These are phyloP conservation scores for Adoxophyes honmai DNA, from an alignment of 1,140 invertebrate genomes.

Conservation along the genomic window DNA sequence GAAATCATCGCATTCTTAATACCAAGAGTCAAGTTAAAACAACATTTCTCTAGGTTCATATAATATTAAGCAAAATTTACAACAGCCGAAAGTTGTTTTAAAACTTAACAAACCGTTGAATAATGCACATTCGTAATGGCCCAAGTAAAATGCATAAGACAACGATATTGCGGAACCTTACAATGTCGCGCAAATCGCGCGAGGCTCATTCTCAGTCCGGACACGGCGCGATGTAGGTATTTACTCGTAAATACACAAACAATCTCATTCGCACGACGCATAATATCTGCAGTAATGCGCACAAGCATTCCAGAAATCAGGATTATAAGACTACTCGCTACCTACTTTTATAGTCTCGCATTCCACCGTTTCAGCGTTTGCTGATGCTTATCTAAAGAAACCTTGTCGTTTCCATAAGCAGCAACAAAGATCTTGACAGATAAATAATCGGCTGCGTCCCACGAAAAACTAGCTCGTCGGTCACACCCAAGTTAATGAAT, in stretches of 20 bases:
- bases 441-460: background rate
- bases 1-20: too few relatives aligned
- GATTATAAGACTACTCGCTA: conserved; percentile 40
- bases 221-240: conserved; percentile 27
- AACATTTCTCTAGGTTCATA: too few relatives aligned
- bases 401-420: conserved; percentile 6
- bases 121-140: background rate
- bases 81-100: too few relatives aligned
- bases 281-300: conserved; percentile 35
- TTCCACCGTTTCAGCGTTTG: background rate
- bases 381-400: conserved; percentile 9
- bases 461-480: conserved; percentile 6
- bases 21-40: too few relatives aligned
- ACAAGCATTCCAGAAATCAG: conserved; percentile 59
- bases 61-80: background rate
- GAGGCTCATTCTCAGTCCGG: conserved; percentile 39
- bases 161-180: conserved; percentile 8
- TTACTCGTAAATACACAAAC: conserved; percentile 31
- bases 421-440: conserved; percentile 9
- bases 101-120: background rate
- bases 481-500: background rate
- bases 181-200: conserved; percentile 3
- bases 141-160: background rate
- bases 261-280: conserved; percentile 30
- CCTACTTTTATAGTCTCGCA: conserved; percentile 28